Conservation (phyloP, 2,797 vertebrate species). For the Protonibea diacanthus region DNA sequence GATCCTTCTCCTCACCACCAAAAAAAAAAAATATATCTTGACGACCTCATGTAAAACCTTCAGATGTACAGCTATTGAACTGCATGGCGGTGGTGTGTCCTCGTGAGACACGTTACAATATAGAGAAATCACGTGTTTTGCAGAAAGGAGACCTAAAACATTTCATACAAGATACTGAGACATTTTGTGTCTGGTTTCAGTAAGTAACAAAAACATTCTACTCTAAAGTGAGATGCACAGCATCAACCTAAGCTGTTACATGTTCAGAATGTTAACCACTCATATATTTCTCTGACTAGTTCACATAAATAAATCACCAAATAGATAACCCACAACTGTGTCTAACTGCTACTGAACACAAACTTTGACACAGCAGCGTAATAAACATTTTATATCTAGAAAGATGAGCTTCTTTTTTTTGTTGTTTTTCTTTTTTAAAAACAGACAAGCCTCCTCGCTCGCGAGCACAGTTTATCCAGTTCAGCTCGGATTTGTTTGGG, state of each 20-base stretch:
- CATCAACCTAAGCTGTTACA: conserved; percentile 77
- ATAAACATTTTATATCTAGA: conserved; percentile 79
- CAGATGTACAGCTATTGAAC: conserved; percentile 51
- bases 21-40: conserved; percentile 37
- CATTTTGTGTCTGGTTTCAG: conserved; percentile 54
- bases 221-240: conserved; percentile 78
- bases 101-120: conserved; percentile 54
- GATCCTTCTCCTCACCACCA: conserved; percentile 36
- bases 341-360: conserved; percentile 84
- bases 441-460: conserved; percentile 48
- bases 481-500: conserved; percentile 49
- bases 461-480: conserved; percentile 65
- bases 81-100: conserved; percentile 53
- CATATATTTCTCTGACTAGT: conserved; percentile 75
- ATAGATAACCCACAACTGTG: conserved; percentile 81
- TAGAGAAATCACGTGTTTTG: conserved; percentile 53
- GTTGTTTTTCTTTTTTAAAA: conserved; percentile 30
- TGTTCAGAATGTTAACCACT: conserved; percentile 75
- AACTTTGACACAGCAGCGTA: conserved; percentile 80
- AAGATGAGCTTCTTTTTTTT: conserved; percentile 63
- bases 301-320: conserved; percentile 85
- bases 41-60: conserved; percentile 46
- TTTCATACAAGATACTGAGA: conserved; percentile 61
- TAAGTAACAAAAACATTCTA: conserved; percentile 69
- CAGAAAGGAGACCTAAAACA: conserved; percentile 61